These are phyloP conservation scores for Eupithecia insigniata DNA, from an alignment of 2,888 invertebrate genomes.

Conservation along the genomic window DNA sequence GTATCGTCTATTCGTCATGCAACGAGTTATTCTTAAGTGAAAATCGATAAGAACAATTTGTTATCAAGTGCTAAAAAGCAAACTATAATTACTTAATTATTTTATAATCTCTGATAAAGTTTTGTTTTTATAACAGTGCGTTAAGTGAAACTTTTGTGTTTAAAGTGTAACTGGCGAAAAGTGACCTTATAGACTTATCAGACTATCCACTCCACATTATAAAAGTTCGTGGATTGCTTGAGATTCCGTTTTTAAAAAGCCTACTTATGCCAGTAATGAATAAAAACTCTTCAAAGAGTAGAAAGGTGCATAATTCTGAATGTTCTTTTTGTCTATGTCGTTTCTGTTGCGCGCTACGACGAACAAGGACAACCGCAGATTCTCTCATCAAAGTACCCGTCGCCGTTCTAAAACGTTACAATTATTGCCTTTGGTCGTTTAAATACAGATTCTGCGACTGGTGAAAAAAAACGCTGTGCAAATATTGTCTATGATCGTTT, in stretches of 20 bases:
- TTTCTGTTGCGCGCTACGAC: conserved; percentile 69
- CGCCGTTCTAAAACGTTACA: conserved; percentile 74
- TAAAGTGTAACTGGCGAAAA: not conserved
- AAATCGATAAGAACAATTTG: not conserved
- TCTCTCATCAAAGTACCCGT: conserved; percentile 73
- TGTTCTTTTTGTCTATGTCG: conserved; percentile 69
- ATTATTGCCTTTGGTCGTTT: conserved; percentile 77
- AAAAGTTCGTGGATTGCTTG: conserved; percentile 32
- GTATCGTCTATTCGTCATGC: conserved; percentile 77
- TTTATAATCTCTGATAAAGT: not conserved
- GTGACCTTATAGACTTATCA: conserved; percentile 1
- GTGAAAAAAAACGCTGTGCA: conserved; percentile 59
- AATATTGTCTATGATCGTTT: conserved; percentile 77
- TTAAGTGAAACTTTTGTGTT: not conserved
- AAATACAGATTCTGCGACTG: conserved; percentile 70
- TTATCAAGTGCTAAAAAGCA: not conserved
- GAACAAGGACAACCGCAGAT: conserved; percentile 68
- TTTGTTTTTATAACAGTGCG: not conserved
- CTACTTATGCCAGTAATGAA: conserved; percentile 76
- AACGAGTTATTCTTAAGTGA: conserved; percentile 53
- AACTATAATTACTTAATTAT: not conserved
- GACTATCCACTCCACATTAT: not conserved
- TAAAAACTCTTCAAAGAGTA: conserved; percentile 63
- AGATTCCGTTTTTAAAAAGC: conserved; percentile 61
- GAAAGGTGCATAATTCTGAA: conserved; percentile 72